Evolutionary conservation across 2,113 vertebrate genomes (phyloP).

Genomic region (Lagopus leucura): DNA sequence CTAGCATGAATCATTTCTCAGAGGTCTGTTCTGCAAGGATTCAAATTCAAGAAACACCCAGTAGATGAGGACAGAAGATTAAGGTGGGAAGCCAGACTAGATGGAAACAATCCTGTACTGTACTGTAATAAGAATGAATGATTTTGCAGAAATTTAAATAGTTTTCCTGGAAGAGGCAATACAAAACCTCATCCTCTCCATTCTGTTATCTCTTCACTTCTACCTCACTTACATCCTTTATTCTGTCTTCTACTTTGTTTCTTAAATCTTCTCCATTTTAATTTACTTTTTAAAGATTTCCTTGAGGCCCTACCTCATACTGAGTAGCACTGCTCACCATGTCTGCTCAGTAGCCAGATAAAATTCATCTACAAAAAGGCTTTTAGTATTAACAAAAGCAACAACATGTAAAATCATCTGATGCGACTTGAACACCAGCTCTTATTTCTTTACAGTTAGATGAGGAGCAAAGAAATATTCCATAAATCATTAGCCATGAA

Average conservation of each 20-base stretch:
- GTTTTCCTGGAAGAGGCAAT: background rate
- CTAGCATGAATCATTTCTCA: background rate
- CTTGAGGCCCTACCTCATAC: background rate
- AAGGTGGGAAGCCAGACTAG: background rate
- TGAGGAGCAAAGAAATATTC: background rate
- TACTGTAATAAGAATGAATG: no score
- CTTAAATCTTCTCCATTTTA: background rate
- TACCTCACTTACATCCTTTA: background rate
- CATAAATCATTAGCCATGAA: background rate
- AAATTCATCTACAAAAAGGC: background rate
- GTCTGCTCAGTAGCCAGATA: background rate
- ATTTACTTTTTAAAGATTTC: no score
- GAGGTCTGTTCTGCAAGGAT: background rate
- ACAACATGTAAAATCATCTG: background rate
- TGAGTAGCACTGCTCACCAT: background rate
- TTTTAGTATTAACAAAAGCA: background rate
- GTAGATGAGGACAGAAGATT: background rate
- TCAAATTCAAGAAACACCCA: background rate
- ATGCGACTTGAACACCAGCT: background rate
- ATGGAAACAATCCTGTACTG: background rate
- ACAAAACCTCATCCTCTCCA: background rate
- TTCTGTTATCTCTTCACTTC: background rate
- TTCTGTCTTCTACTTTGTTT: background rate
- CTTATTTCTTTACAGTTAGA: background rate
- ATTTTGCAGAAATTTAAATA: background rate